Evolutionary conservation across 2,888 invertebrate genomes (phyloP).

Genomic region (Nipponacmea schrenckii): DNA sequence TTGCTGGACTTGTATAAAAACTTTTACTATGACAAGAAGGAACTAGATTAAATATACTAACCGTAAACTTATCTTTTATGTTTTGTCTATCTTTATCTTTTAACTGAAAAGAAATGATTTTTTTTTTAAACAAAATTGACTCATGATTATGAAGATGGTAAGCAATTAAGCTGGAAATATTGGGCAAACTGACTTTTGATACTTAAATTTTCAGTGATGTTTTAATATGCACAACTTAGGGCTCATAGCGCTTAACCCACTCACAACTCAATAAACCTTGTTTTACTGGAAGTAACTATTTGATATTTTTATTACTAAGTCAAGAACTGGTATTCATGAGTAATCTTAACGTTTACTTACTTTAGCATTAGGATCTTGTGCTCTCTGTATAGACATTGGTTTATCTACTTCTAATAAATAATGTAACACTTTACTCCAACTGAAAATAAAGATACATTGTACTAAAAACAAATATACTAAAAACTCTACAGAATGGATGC

Average conservation of each 20-base stretch:
- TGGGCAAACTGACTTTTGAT: too few species aligned
- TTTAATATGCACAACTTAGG: too few species aligned
- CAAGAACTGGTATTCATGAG: not conserved
- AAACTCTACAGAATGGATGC: not conserved
- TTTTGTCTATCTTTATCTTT: conserved; percentile 87
- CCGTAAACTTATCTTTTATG: conserved; percentile 89
- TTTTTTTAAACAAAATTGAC: too few species aligned
- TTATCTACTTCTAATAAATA: conserved; percentile 77
- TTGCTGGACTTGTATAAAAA: not conserved
- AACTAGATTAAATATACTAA: conserved; percentile 70
- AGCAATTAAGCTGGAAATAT: too few species aligned
- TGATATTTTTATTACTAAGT: too few species aligned
- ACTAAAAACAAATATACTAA: not conserved
- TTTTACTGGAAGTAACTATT: too few species aligned
- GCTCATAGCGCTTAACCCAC: not conserved
- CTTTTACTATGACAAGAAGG: not conserved
- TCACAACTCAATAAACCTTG: not conserved
- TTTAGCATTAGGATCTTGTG: conserved; percentile 46
- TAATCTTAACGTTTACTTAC: conserved; percentile 25
- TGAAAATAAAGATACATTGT: conserved; percentile 58
- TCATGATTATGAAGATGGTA: too few species aligned
- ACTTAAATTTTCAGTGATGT: too few species aligned
- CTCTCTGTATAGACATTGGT: conserved; percentile 58
- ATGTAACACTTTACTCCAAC: conserved; percentile 85
- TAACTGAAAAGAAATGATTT: conserved; percentile 72